Base-by-base conservation (phyloP, 2,888 invertebrate genomes). In the Anthrax anthrax region DNA sequence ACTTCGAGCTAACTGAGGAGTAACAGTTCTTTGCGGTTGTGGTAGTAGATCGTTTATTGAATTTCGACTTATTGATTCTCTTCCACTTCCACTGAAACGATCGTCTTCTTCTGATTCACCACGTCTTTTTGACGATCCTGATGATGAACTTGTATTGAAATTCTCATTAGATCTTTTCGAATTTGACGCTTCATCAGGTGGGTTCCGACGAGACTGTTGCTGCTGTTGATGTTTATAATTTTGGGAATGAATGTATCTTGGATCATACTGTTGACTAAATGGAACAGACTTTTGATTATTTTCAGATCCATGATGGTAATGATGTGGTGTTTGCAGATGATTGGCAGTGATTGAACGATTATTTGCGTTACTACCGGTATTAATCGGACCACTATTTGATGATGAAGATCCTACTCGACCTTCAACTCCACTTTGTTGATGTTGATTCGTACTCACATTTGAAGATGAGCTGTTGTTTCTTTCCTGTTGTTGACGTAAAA, bases 401-500 rank as follows among this genome's bases (percentile, higher is more conserved):
- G 52, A 34, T 23, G 16, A 14, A 9, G 12, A 12, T 12, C 29
- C 29, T 1, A 3, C 12, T 12, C 29, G 29, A 32, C 29, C 9
- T 39, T 36, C 37, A 37, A 36, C 43, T 27, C 40, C 43, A 37
- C 51, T 50, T 41, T 58, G 60, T 36, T 58, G 52, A 34, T 38
- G n/a, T 17, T 18, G 44, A 37, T 39, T 36, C 19, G 58, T 58
- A 18, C 47, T 41, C 10, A 46, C 17, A 17, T 37, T 45, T 16
- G 45, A 42, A n/a, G n/a, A n/a, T 8, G 23, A 23, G 5, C 5
- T 8, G 8, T 23, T 23, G 46, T 58, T 58, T 47, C 65, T 63
- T 50, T 70, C 77, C 52, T 65, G 65, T 57, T 85, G 84, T 58
- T 86, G 84, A 57, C 83, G 84, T 57, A 82, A 78, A 66, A 89